Conservation (phyloP, 1,140 invertebrate species). For the Drosophila bifasciata region DNA sequence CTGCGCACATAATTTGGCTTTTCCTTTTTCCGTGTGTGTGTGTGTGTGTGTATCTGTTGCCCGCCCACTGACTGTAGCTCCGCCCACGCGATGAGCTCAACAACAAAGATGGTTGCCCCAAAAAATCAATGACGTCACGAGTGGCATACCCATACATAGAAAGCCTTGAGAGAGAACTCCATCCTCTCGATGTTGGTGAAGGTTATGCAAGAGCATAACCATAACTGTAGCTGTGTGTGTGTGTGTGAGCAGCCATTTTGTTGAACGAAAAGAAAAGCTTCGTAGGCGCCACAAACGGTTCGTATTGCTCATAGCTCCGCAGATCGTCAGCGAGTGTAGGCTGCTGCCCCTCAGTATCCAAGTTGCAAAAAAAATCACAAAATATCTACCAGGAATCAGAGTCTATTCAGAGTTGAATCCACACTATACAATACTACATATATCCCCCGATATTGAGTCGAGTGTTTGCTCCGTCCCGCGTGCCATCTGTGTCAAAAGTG, state of each 20-base stretch:
- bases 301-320: conserved; percentile 79
- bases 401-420: background rate
- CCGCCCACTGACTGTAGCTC: conserved; percentile 59
- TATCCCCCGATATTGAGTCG: conserved; percentile 1
- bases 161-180: conserved; percentile 21
- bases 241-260: conserved; percentile 68
- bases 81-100: conserved; percentile 51
- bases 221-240: conserved; percentile 11
- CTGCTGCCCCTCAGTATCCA: conserved; percentile 55
- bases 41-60: conserved; percentile 63
- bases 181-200: conserved; percentile 63
- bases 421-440: background rate
- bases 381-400: background rate
- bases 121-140: conserved; percentile 68
- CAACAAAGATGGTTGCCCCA: conserved; percentile 71
- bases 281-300: conserved; percentile 68
- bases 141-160: conserved; percentile 22
- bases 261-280: conserved; percentile 61
- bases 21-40: background rate
- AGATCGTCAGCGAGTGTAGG: conserved; percentile 84
- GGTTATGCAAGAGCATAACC: conserved; percentile 69
- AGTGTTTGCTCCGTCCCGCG: conserved; percentile 38
- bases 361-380: conserved; percentile 1
- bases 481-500: conserved; percentile 22
- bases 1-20: conserved; percentile 23